Conservation (phyloP, 2,113 vertebrate species). For the Trematocara marginatum region DNA sequence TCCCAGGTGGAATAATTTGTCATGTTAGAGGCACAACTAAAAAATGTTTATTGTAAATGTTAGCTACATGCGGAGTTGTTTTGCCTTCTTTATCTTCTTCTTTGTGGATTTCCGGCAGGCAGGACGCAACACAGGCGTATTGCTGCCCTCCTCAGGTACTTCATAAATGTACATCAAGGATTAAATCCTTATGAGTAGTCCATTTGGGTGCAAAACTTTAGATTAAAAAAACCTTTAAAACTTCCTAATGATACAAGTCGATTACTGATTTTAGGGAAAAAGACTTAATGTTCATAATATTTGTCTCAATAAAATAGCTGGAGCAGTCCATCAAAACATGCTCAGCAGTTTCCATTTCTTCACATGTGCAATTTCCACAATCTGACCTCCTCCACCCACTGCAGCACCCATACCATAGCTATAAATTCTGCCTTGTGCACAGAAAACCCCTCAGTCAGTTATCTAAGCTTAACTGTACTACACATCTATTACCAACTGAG, state of each 20-base stretch:
- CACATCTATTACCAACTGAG: neutral
- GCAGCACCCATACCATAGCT: neutral
- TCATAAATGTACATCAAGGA: neutral
- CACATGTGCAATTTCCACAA: neutral
- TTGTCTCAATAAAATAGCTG: neutral
- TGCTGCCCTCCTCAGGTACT: neutral
- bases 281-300: neutral
- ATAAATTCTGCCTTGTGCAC: neutral
- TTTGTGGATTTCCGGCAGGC: neutral
- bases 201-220: neutral
- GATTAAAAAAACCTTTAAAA: neutral
- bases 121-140: neutral
- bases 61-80: neutral
- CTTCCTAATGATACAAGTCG: neutral
- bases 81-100: neutral
- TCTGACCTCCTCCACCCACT: neutral
- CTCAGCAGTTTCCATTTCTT: neutral
- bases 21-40: accelerated
- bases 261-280: neutral
- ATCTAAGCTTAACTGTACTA: neutral
- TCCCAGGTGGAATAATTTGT: accelerated
- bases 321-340: neutral
- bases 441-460: neutral
- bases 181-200: neutral
- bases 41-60: neutral